Evolutionary conservation across 2,113 vertebrate species (phyloP).

Genomic region (Dasypus novemcinctus): DNA sequence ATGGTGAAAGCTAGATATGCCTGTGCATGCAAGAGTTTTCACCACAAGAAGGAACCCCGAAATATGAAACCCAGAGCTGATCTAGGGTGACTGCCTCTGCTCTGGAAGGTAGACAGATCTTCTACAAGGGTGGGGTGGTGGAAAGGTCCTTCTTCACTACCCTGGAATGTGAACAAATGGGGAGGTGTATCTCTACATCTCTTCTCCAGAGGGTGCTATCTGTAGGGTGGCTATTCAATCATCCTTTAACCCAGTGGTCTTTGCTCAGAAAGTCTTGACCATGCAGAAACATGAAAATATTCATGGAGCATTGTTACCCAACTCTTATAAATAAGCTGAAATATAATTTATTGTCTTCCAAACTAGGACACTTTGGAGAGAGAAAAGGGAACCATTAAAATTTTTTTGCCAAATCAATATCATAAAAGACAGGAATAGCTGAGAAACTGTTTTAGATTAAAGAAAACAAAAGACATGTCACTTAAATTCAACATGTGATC

Average conservation of each 20-base stretch:
- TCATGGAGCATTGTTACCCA: background rate
- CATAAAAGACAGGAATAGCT: background rate
- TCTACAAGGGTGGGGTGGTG: background rate
- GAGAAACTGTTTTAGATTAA: background rate
- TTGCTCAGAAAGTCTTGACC: background rate
- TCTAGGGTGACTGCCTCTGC: background rate
- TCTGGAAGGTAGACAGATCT: background rate
- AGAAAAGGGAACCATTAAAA: background rate
- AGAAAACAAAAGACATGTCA: background rate
- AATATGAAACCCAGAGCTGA: background rate
- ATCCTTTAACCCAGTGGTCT: background rate
- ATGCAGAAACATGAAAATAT: background rate
- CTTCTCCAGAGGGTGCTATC: background rate
- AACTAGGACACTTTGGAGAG: background rate
- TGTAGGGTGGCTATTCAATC: background rate
- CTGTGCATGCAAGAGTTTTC: background rate
- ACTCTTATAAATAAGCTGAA: background rate
- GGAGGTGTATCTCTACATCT: background rate
- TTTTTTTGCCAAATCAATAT: background rate
- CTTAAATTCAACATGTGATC: background rate
- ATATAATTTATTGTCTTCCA: background rate
- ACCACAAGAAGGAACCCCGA: background rate
- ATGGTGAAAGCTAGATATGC: background rate
- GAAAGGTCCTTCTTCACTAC: background rate
- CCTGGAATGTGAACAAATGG: background rate